Conservation (phyloP, 2,888 invertebrate genomes). For the Limnephilus marmoratus region DNA sequence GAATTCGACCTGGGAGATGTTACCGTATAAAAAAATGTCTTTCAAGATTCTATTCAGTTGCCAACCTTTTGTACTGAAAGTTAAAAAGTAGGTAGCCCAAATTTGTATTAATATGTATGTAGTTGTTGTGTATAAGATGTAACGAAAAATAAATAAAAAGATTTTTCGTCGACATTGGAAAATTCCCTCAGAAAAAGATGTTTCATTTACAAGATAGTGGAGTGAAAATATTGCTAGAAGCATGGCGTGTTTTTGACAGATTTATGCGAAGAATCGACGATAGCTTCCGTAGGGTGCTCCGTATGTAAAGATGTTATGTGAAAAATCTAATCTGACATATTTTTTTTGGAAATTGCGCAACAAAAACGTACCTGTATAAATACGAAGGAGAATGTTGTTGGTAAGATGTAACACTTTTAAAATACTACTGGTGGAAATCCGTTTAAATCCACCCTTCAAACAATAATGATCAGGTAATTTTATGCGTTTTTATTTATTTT, state of each 20-base stretch:
- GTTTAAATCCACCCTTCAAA: no score
- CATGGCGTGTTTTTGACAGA: conserved; percentile 52
- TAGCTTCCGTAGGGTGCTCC: background rate
- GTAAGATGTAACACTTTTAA: background rate
- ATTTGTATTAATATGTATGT: background rate
- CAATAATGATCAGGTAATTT: no score
- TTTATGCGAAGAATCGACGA: conserved; percentile 51
- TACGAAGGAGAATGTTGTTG: background rate
- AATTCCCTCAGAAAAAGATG: conserved; percentile 39
- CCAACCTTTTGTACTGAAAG: background rate
- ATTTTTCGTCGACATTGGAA: background rate
- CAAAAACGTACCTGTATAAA: background rate
- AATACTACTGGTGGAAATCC: background rate
- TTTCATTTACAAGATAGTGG: conserved; percentile 25
- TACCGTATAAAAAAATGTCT: background rate
- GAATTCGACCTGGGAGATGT: background rate
- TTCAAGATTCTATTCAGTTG: background rate
- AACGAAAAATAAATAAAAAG: background rate
- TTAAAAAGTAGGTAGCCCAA: background rate
- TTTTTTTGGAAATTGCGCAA: background rate
- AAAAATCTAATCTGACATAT: conserved; percentile 16
- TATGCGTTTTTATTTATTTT: no score
- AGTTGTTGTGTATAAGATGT: background rate
- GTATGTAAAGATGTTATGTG: background rate
- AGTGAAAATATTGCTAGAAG: conserved; percentile 6